Base-by-base conservation (phyloP, 2,113 vertebrate genomes). In the Enhydra lutris region DNA sequence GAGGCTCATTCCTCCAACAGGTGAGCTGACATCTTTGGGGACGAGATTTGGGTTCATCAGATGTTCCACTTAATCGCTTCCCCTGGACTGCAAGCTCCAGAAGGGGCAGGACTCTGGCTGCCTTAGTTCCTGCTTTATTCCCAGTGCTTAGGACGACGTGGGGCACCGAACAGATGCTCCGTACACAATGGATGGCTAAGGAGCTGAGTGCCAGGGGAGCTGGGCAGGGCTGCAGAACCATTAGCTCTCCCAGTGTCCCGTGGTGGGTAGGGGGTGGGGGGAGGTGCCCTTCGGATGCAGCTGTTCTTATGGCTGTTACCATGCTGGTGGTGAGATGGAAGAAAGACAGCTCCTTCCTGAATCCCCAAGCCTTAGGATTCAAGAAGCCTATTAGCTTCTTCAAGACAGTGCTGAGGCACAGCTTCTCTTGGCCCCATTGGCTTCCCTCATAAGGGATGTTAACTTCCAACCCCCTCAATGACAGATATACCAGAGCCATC, bases 201-300 rank as follows among this genome's bases (percentile, higher is more conserved):
- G 11, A 0, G 0, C 15, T 26, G 50, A 17, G 39, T 5, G 2
- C 45, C 8, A 11, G 21, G 39, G n/a, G 42, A 67, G 12, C 34
- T 14, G 21, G 36, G 15, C 55, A 59, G 34, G 6, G 10, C 24
- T 69, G 3, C 8, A 5, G 1, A 52, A 89, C 31, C 52, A 12
- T 52, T 20, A 18, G 78, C 36, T 82, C 1, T 6, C 42, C 20
- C 4, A 1, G 4, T 31, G 29, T 67, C 31, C 63, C 15, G 14
- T 83, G 45, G 57, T 2, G 21, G 57, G 20, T 20, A 52, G 23
- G 21, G 59, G 23, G 23, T 8, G 7, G 7, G 9, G 57, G 8
- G 59, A 10, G 63, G 69, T 17, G 9, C 36, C 14, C 4, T 52
- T 21, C 73, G 42, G 24, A 45, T 82, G 39, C 6, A 26, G 17